Conservation (phyloP, 2,113 vertebrate genomes). For the Oryzias melastigma region DNA sequence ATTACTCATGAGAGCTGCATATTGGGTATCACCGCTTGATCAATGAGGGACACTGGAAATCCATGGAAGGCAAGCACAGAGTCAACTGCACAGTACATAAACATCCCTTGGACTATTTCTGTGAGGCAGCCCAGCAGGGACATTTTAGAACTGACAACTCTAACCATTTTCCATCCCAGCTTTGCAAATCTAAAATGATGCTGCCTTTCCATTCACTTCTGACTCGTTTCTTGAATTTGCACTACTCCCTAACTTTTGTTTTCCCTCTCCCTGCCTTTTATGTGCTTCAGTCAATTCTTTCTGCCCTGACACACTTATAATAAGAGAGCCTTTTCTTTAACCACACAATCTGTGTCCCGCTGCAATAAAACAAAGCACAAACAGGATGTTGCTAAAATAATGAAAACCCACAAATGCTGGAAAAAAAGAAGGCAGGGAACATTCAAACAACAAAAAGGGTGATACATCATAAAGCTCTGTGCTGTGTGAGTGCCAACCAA, state of each 20-base stretch:
- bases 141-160: conserved; percentile 40
- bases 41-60: conserved; percentile 51
- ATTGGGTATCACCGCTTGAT: conserved; percentile 40
- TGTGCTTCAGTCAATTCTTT: conserved; percentile 10
- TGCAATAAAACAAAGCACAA: conserved; percentile 46
- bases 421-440: conserved; percentile 34
- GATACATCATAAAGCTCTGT: conserved; percentile 22
- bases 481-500: conserved; percentile 18
- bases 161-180: too few species aligned
- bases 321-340: conserved; percentile 38
- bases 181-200: too few species aligned
- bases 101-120: conserved; percentile 55
- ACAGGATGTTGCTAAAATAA: conserved; percentile 71
- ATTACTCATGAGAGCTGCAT: conserved; percentile 21
- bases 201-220: too few species aligned
- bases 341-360: conserved; percentile 42
- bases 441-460: conserved; percentile 43
- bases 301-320: conserved; percentile 40
- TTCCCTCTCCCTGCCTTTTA: conserved; percentile 11
- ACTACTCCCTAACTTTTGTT: conserved; percentile 26
- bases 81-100: conserved; percentile 53
- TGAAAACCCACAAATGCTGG: conserved; percentile 48
- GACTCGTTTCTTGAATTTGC: conserved; percentile 3
- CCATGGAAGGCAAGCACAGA: conserved; percentile 32
- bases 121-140: conserved; percentile 53